Evolutionary conservation across 2,113 vertebrate genomes (phyloP).

Genomic region (Silurus meridionalis): DNA sequence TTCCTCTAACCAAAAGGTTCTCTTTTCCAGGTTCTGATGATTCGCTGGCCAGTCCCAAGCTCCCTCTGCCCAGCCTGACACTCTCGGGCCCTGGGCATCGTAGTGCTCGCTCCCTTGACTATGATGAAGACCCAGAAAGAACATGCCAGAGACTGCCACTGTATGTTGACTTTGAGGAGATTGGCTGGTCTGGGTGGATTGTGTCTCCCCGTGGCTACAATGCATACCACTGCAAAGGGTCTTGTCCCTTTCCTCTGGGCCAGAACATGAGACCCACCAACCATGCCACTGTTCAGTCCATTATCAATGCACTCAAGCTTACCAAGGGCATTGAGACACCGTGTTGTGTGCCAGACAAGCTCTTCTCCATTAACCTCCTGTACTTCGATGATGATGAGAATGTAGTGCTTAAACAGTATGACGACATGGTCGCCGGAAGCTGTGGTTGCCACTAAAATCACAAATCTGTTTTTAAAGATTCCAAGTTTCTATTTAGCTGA

Average conservation of each 20-base stretch:
- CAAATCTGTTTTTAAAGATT: not conserved
- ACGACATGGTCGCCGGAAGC: slow-evolving; percentile 83
- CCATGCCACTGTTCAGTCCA: slow-evolving; percentile 83
- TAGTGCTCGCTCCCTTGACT: slow-evolving; percentile 66
- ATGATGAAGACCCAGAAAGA: slow-evolving; percentile 55
- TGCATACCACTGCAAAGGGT: slow-evolving; percentile 81
- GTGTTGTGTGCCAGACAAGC: slow-evolving; percentile 82
- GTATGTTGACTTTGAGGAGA: slow-evolving; percentile 83
- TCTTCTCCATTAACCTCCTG: slow-evolving; percentile 81
- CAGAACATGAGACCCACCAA: slow-evolving; percentile 82
- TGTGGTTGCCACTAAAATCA: slow-evolving; percentile 77
- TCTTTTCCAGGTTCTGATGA: slow-evolving; percentile 57
- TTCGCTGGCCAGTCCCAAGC: slow-evolving; percentile 41
- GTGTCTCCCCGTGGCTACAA: slow-evolving; percentile 82
- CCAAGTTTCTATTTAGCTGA: not conserved
- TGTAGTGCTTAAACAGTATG: slow-evolving; percentile 82
- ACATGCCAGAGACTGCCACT: slow-evolving; percentile 76
- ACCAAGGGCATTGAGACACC: slow-evolving; percentile 73
- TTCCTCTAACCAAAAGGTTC: not conserved
- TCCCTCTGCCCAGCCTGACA: slow-evolving; percentile 60
- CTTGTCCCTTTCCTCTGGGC: slow-evolving; percentile 79
- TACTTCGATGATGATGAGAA: slow-evolving; percentile 84
- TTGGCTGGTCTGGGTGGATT: slow-evolving; percentile 83
- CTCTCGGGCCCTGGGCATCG: slow-evolving; percentile 57
- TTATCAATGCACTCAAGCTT: slow-evolving; percentile 82